These are phyloP conservation scores for Drepanosiphum platanoidis DNA, from an alignment of 2,888 invertebrate species.

Conservation along the genomic window DNA sequence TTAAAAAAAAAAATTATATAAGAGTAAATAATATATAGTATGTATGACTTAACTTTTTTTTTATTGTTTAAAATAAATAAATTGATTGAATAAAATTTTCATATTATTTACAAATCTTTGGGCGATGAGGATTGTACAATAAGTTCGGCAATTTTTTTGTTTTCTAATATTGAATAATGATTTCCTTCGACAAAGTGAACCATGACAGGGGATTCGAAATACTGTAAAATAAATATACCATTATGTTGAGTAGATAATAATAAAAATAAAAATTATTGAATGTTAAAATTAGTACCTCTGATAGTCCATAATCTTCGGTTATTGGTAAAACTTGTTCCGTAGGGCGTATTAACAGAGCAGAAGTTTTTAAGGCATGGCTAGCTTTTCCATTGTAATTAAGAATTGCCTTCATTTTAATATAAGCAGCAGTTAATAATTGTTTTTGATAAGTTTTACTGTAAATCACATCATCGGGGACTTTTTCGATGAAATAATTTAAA, in stretches of 20 bases:
- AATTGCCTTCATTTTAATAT: constrained; percentile 71
- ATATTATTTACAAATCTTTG: constrained; percentile 19
- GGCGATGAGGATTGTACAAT: constrained; percentile 69
- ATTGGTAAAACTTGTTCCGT: constrained; percentile 71
- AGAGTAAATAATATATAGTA: no score
- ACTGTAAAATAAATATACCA: constrained; percentile 65
- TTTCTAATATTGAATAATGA: constrained; percentile 77
- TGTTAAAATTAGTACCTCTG: constrained; percentile 66
- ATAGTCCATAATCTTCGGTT: constrained; percentile 76
- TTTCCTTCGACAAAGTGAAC: constrained; percentile 78
- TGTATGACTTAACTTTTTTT: background rate
- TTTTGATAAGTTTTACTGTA: constrained; percentile 68
- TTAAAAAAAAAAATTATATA: no score
- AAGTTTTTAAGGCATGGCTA: constrained; percentile 69
- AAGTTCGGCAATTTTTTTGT: constrained; percentile 73
- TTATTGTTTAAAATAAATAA: constrained; percentile 54
- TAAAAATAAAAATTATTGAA: background rate
- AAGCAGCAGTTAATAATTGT: constrained; percentile 68
- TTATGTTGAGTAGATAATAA: background rate
- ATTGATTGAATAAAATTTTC: constrained; percentile 26
- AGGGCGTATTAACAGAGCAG: constrained; percentile 74
- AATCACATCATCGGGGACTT: constrained; percentile 62
- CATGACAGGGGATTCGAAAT: constrained; percentile 71
- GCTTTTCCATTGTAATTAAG: constrained; percentile 68
- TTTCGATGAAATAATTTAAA: constrained; percentile 69